Base-by-base conservation (phyloP, 2,888 invertebrate species). In the Caenorhabditis doughertyi region DNA sequence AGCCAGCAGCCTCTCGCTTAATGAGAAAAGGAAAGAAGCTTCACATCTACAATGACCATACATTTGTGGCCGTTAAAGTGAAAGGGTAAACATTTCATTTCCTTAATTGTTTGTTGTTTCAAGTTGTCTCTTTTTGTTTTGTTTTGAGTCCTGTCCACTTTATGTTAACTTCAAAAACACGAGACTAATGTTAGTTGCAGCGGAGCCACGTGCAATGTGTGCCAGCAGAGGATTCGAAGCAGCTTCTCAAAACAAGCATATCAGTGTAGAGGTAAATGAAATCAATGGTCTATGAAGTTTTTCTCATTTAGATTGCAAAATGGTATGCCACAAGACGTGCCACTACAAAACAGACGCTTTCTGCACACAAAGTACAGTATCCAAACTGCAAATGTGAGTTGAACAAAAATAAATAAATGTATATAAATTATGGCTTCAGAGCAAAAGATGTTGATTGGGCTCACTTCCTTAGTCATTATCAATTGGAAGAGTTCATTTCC, bases 231-330 rank as follows among this genome's bases (percentile, higher is more conserved):
- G 55, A 90, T 92, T 62, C 82, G 87, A 32, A 80, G 88, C 44
- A 90, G 89, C 53, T 91, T 92, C 81, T 88, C 89, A 3, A 91
- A 90, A 65, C 91, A 92, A 76, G 91, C 91, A 39, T 92, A 92
- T 77, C 92, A 92, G 77, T 92, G 92, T 72, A 79, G 92, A 88
- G 92, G 92, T 92, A 23, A 56, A 77, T 32, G 32, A 1, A n/a
- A 11, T 71, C 29, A 32, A 23, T 8, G 2, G 13, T n/a, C 18
- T 16, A 7, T 39, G 13, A 53, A 68, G 29, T 32, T 44, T 21
- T 25, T 51, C 23, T 23, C 13, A 71, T 88, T 56, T 71, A 91
- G 91, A 92, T 72, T 91, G 91, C 80, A 89, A 90, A 62, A 73
- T 90, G 81, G 88, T 91, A n/a, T 89, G 90, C 51, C 92, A 92